Base-by-base conservation (phyloP, 2,113 vertebrate species). In the Tonatia bakeri region DNA sequence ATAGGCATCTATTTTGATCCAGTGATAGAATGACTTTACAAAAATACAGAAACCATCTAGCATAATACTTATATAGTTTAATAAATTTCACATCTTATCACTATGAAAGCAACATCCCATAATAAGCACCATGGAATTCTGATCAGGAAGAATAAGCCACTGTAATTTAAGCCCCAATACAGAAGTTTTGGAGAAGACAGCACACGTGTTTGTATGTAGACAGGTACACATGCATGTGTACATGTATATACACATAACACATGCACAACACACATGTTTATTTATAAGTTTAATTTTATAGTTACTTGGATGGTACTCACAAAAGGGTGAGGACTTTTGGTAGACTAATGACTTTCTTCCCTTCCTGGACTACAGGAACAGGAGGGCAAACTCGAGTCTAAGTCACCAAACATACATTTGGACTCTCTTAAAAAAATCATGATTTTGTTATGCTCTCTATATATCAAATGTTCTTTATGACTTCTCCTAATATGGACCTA, bases 361-460 rank as follows among this genome's bases (percentile, higher is more conserved):
- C 61, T 79, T 95, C 56, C 65, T 69, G 20, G 17, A 26, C 31
- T 84, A 7, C 64, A 50, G 90, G 47, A 82, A 56, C 1, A 76
- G n/a, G 40, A 92, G 17, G 61, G 93, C 87, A 36, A 90, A 76
- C 33, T 77, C 11, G 43, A 38, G 54, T 81, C 7, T 69, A 16
- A n/a, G 33, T 87, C 16, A 40, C 28, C 82, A 54, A 89, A 91
- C 33, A 50, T 80, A 59, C 92, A 28, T 82, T 69, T 91, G n/a
- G 45, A n/a, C 14, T 92, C 33, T 90, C 26, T 94, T 84, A 94
- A 91, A 88, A 88, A 88, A 94, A 33, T 61, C 20, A 10, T 50
- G 73, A 81, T 94, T 85, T 28, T 70, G 72, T 84, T 70, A 84
- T 70, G 47, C 65, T 84, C 61, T 81, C 40, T 40, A 40, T 19